Percentiles rank a stretch among this genome's conserved stretches.
Conservation (phyloP, 2,113 vertebrate genomes). For the Alouatta palliata region DNA sequence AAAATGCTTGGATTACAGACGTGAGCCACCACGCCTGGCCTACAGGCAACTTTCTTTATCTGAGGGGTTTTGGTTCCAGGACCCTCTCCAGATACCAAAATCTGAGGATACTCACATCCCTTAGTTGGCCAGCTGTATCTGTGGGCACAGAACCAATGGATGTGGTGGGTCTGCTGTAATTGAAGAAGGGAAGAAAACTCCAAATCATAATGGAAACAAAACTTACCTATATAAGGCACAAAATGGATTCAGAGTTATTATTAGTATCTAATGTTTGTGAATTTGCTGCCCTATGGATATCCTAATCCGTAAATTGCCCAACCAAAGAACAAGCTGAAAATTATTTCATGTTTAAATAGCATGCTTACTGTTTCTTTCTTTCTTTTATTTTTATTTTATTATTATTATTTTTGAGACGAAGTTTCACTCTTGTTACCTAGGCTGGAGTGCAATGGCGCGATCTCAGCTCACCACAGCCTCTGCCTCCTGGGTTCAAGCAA, state of each 20-base stretch:
- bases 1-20: too few relatives aligned
- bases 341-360: conserved; percentile 28
- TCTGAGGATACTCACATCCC: neutral
- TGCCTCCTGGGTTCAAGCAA: too few relatives aligned
- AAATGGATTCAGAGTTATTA: neutral
- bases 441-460: too few relatives aligned
- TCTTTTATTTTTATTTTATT: too few relatives aligned
- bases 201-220: neutral
- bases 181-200: neutral
- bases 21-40: too few relatives aligned
- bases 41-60: neutral
- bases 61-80: neutral
- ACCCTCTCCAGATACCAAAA: neutral
- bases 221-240: neutral
- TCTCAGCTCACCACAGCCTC: too few relatives aligned
- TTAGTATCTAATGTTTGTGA: neutral
- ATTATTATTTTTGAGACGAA: too few relatives aligned
- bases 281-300: neutral
- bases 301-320: neutral
- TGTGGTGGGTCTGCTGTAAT: neutral
- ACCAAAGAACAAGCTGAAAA: neutral
- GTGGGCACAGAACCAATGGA: neutral
- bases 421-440: too few relatives aligned
- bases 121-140: neutral
- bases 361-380: neutral